Conservation (phyloP, 2,888 invertebrate genomes). For the Ectobius pallidus region DNA sequence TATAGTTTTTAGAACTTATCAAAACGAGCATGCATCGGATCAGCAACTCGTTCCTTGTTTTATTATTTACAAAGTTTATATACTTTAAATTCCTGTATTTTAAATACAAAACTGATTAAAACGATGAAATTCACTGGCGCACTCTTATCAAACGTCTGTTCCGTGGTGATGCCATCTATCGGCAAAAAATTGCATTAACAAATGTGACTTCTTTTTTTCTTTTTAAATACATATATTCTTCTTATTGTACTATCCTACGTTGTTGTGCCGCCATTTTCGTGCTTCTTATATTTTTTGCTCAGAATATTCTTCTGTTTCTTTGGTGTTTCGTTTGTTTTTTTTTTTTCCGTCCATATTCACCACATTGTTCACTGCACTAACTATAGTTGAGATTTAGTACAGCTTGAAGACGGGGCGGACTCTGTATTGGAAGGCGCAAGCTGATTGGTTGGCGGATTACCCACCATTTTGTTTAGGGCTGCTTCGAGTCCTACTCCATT, state of each 20-base stretch:
- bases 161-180: not conserved
- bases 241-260: slow-evolving; percentile 20
- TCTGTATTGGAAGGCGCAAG: slow-evolving; percentile 39
- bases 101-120: slow-evolving; percentile 20
- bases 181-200: not conserved
- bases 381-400: slow-evolving; percentile 23
- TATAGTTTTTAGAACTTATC: slow-evolving; percentile 11
- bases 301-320: not conserved
- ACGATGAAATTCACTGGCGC: slow-evolving; percentile 16
- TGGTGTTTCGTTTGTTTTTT: not conserved
- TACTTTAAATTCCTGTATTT: no score
- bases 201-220: slow-evolving; percentile 16
- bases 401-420: slow-evolving; percentile 39
- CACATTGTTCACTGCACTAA: slow-evolving; percentile 17
- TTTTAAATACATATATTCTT: no score
- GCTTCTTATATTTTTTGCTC: not conserved
- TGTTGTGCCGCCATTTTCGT: not conserved
- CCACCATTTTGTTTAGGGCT: slow-evolving; percentile 65
- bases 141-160: slow-evolving; percentile 5
- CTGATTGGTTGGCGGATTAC: slow-evolving; percentile 43
- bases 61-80: slow-evolving; percentile 17
- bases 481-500: slow-evolving; percentile 68
- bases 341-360: not conserved
- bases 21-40: not conserved
- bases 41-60: no score